Base-by-base conservation (phyloP, 2,888 invertebrate genomes). In the Drosophila paucipuncta region DNA sequence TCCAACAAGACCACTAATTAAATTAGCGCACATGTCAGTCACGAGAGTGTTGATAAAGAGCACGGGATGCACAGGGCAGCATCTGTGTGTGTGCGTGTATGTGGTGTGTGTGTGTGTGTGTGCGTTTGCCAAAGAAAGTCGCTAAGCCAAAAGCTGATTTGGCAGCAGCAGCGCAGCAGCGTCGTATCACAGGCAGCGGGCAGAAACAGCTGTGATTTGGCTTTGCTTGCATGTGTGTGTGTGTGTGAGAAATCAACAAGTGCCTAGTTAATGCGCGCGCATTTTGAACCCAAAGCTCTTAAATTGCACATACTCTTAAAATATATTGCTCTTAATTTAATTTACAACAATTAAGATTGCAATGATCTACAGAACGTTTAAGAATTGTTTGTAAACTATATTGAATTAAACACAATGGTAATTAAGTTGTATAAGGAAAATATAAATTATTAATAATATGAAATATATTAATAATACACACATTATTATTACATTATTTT, bases 21-120 rank as follows among this genome's bases (percentile, higher is more conserved):
- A 91, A 89, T 88, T 82, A 91, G 76, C 76, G 58, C 85, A 87
- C 77, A 86, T 83, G 85, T 87, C 74, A 63, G 67, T 60, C 76
- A 62, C 69, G 67, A 60, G 68, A 61, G 68, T 58, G 73, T 72
- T 59, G 64, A 61, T 52, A 59, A 64, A 69, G 43, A 75, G 61
- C 37, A 33, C 35, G n/a, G 41, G 43, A 43, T 58, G 58, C 58
- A 22, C 30, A 30, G 43, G 16, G 58, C 58, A 43, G 31, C 16
- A 30, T 52, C 18, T 67, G 39, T 25, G 33, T 31, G 50, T 31
- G 50, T 37, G 57, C 3, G 33, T 47, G 30, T 37, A 30, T 67
- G 39, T 10, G 28, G 28, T 31, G 55, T 37, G 53, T 3, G 39
- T 62, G 30, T 13, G 28, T 25, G 50, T n/a, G 43, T 43, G 53